Evolutionary conservation across 2,797 vertebrate species (phyloP).

Genomic region (Chloroceryle inda): DNA sequence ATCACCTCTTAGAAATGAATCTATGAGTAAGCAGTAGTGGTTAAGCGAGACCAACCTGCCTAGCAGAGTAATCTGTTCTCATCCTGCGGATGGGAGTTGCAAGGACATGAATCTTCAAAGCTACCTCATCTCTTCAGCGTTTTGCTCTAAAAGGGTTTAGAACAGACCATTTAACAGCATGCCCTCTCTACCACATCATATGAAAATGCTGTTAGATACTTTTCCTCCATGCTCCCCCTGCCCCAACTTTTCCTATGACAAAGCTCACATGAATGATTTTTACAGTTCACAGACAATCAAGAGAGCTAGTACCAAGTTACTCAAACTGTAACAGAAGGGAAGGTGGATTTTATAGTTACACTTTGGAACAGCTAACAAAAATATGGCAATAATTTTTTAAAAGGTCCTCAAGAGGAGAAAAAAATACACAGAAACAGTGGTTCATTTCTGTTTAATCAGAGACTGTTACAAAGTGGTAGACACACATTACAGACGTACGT

Average conservation of each 20-base stretch:
- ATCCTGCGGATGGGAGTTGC: background rate
- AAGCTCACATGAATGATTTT: background rate
- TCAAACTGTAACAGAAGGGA: background rate
- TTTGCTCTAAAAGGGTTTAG: background rate
- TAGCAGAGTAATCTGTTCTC: background rate
- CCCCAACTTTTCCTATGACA: background rate
- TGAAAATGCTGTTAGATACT: background rate
- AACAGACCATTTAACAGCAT: background rate
- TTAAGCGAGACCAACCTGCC: background rate
- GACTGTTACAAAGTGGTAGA: background rate
- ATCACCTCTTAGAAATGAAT: background rate
- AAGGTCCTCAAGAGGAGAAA: background rate
- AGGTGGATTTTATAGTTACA: background rate
- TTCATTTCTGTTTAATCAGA: constrained; percentile 61
- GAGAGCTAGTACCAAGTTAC: background rate
- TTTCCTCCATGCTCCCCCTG: rapidly evolving
- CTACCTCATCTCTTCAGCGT: background rate
- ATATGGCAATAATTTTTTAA: background rate
- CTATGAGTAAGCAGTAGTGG: background rate
- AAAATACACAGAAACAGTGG: background rate
- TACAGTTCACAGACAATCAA: background rate
- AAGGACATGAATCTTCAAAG: background rate
- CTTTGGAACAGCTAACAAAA: background rate
- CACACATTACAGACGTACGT: background rate
- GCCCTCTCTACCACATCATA: background rate